Base-by-base conservation (phyloP, 2,888 invertebrate species). In the Drosophila nr. perissopoda region DNA sequence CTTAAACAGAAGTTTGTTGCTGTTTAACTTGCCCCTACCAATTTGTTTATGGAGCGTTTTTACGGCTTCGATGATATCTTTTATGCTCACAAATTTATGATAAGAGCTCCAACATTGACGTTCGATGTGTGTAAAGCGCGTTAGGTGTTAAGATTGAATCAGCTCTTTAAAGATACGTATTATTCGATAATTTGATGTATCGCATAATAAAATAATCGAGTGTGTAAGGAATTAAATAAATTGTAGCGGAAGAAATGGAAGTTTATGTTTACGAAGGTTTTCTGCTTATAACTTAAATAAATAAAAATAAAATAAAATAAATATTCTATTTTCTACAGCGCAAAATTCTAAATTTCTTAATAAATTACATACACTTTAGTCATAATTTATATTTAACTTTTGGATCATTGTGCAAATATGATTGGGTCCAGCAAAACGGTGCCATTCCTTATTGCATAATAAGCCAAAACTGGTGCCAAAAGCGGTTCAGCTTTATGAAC, bases 381-480 rank as follows among this genome's bases (percentile, higher is more conserved):
- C 27, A 31, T 58, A 49, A 36, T 48, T 46, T 42, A 72, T 46
- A 40, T 46, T 27, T 31, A 31, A 18, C 8, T 46, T 46, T 49
- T 29, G 42, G 38, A 61, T 48, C 13, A 33, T 61, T 36, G 48
- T 73, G 33, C 61, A 34, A 46, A 40, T 40, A 31, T 27, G 16
- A 34, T 16, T 31, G 29, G 27, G 38, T 13, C 7, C 29, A 29
- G n/a, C 36, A 58, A 63, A 67, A 58, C 18, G 38, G 57, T 51
- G 34, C 34, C 48, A 74, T 84, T 84, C 65, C 80, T 79, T 38
- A 66, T 84, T 84, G 76, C 86, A 82, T 76, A 89, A 84, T 64
- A 40, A 62, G 46, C 40, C 58, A 58, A 63, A 74, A 49, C 79
- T 65, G 61, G 70, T 74, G 87, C 71, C 87, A 74, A 74, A 74